These are phyloP conservation scores for Orthochromis malagaraziensis DNA, from an alignment of 2,113 vertebrate genomes.

Conservation along the genomic window DNA sequence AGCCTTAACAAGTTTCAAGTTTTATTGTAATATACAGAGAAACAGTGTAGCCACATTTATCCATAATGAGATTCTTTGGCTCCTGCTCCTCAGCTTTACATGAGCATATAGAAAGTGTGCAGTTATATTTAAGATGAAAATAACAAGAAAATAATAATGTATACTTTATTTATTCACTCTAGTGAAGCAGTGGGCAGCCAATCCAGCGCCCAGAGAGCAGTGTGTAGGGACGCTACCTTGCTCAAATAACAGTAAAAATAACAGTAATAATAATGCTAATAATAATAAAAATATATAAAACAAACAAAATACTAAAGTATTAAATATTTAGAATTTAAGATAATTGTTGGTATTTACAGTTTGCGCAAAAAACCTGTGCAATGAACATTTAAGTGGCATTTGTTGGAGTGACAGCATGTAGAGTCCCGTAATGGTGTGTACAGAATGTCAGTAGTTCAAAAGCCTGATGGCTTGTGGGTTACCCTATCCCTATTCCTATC, in stretches of 20 bases:
- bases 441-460: neutral
- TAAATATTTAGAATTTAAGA: neutral
- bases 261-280: neutral
- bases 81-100: neutral
- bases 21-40: neutral
- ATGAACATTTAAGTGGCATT: neutral
- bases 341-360: neutral
- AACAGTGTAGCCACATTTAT: neutral
- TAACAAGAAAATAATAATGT: neutral
- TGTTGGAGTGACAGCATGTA: neutral
- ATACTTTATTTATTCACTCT: neutral
- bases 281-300: neutral
- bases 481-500: neutral
- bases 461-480: neutral
- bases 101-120: neutral
- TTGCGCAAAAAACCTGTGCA: neutral
- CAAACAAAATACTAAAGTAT: neutral
- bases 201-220: neutral
- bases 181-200: neutral
- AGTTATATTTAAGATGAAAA: neutral
- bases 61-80: neutral
- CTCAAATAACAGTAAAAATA: neutral
- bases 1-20: neutral
- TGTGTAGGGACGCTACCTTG: neutral
- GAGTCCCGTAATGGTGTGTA: neutral